Evolutionary conservation across 2,888 invertebrate genomes (phyloP).

Genomic region (Pseudococcus viburni): DNA sequence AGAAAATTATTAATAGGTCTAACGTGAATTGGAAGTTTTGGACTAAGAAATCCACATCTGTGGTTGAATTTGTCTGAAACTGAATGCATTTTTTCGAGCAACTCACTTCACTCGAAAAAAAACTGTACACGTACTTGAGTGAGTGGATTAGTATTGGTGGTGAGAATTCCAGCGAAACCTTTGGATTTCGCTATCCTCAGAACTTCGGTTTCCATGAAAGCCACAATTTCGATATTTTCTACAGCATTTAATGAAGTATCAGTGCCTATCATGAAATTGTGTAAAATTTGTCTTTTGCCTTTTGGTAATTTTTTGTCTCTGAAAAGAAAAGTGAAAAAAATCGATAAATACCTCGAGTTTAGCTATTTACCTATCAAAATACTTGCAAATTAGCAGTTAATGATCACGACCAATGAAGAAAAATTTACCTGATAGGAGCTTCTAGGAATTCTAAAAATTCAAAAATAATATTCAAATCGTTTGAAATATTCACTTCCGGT

Average conservation of each 20-base stretch:
- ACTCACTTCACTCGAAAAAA: too few relatives aligned
- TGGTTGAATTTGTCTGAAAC: too few relatives aligned
- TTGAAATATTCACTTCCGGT: constrained; percentile 80
- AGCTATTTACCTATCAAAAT: too few relatives aligned
- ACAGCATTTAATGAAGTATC: constrained; percentile 77
- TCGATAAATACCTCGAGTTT: too few relatives aligned
- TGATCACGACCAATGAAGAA: too few relatives aligned
- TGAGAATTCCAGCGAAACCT: constrained; percentile 83
- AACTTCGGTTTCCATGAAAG: constrained; percentile 84
- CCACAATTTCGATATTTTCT: constrained; percentile 85
- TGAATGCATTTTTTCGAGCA: too few relatives aligned
- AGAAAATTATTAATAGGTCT: too few relatives aligned
- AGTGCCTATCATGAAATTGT: constrained; percentile 92
- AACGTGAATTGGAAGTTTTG: too few relatives aligned
- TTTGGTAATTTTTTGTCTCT: constrained; percentile 74
- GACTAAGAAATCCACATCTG: too few relatives aligned
- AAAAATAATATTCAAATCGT: constrained; percentile 81
- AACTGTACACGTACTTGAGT: constrained; percentile 78
- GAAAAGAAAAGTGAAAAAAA: background rate
- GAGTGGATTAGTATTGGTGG: constrained; percentile 90
- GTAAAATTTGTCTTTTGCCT: constrained; percentile 81
- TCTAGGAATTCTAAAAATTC: constrained; percentile 85
- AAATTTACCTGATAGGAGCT: constrained; percentile 78
- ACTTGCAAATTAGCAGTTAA: too few relatives aligned
- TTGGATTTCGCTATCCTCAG: constrained; percentile 78